These are phyloP conservation scores for Mus spretus DNA, from an alignment of 2,797 vertebrate species.

Conservation along the genomic window DNA sequence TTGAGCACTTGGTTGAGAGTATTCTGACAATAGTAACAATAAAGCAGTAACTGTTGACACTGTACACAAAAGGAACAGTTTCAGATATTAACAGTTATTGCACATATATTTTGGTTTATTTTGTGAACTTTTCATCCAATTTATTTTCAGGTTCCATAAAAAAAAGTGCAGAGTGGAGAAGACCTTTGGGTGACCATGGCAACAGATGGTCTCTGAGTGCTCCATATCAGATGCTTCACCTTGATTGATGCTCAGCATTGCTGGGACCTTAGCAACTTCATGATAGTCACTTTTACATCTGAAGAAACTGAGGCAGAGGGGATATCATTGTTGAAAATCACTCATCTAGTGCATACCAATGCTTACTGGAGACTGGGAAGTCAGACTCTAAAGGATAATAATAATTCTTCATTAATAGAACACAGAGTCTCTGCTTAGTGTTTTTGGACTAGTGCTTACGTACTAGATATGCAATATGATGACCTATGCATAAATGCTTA, in stretches of 20 bases:
- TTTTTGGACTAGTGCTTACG: neutral
- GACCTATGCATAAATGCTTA: neutral
- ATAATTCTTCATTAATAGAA: neutral
- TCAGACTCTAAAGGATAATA: neutral
- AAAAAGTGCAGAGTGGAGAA: neutral
- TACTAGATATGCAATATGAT: neutral
- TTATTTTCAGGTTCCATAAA: slow-evolving; percentile 14
- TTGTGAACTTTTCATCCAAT: neutral
- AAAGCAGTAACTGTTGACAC: neutral
- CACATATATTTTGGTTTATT: neutral
- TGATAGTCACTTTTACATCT: neutral
- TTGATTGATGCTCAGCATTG: neutral
- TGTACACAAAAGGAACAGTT: neutral
- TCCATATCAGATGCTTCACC: neutral
- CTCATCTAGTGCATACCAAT: neutral
- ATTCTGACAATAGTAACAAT: neutral
- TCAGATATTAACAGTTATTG: slow-evolving; percentile 26
- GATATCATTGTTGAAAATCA: neutral
- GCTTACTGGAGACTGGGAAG: neutral
- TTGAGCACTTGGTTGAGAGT: neutral
- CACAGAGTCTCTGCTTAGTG: neutral
- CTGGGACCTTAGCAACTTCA: neutral
- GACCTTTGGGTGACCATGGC: neutral
- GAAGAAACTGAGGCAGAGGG: neutral
- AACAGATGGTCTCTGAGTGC: neutral